Conservation (phyloP, 2,797 vertebrate genomes). For the Xenops minutus region DNA sequence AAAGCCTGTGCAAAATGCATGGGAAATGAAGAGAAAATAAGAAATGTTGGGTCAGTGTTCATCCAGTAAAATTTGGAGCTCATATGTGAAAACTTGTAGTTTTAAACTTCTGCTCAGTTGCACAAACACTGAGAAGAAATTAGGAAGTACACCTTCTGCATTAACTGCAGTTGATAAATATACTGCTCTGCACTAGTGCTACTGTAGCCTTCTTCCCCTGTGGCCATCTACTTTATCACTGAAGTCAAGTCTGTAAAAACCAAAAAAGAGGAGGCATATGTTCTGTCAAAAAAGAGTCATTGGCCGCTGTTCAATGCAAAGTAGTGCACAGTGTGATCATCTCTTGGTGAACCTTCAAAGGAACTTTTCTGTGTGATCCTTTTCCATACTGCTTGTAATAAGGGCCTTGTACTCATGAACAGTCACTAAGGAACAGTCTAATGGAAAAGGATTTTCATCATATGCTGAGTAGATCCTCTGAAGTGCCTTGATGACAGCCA, state of each 20-base stretch:
- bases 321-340: not conserved
- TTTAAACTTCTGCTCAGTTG: not conserved
- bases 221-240: slow-evolving; percentile 38
- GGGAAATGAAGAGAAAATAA: not conserved
- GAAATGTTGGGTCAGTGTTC: not conserved
- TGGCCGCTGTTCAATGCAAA: not conserved
- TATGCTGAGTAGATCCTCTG: not conserved
- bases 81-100: not conserved
- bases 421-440: not conserved
- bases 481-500: not conserved
- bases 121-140: not conserved
- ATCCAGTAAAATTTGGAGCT: not conserved
- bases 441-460: not conserved
- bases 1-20: not conserved
- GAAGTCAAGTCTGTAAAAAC: slow-evolving; percentile 34
- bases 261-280: not conserved
- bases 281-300: not conserved
- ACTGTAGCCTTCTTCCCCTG: not conserved
- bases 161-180: slow-evolving; percentile 28
- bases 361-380: not conserved
- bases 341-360: slow-evolving; percentile 35
- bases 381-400: not conserved
- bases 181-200: not conserved
- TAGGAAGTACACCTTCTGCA: slow-evolving; percentile 15
- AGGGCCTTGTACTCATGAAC: not conserved